phyloP scores from a whole-genome alignment of 1,140 invertebrate genomes.

The Diploscapter pachys region DNA sequence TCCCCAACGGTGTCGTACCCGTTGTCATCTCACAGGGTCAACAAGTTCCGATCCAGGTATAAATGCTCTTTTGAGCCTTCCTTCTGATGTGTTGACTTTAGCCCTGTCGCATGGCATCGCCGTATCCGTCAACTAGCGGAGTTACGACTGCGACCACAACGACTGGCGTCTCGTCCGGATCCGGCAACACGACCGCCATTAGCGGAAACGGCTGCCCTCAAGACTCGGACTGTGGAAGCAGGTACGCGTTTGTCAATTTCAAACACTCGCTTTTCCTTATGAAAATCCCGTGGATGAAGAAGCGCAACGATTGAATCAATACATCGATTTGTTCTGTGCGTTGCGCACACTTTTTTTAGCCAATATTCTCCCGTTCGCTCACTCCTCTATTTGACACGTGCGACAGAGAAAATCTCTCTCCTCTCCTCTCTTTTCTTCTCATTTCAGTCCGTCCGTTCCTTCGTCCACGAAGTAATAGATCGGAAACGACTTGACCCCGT shows the following conservation, averaged over 20 bases:
- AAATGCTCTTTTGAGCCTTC: background rate
- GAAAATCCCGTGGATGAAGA: background rate
- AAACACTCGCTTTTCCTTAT: constrained; percentile 3
- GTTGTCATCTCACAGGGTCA: background rate
- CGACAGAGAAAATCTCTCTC: background rate
- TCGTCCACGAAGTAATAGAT: too few relatives aligned
- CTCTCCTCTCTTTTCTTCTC: background rate
- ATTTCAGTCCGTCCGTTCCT: background rate
- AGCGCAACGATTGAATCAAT: background rate
- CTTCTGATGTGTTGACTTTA: background rate
- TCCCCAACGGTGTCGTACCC: too few relatives aligned
- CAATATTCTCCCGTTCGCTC: background rate
- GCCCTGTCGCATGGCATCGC: constrained; percentile 7
- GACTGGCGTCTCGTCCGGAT: background rate
- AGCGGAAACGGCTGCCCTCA: background rate
- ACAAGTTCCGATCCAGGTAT: background rate
- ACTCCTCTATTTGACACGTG: too few relatives aligned
- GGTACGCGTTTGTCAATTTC: constrained; percentile 2
- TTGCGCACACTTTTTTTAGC: background rate
- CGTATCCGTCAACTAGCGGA: background rate
- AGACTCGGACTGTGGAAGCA: constrained; percentile 17
- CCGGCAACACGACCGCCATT: constrained; percentile 8
- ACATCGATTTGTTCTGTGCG: background rate
- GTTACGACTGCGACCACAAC: constrained; percentile 1
- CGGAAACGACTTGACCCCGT: too few relatives aligned